phyloP scores from a whole-genome alignment of 2,797 vertebrate genomes.

The Amazona ochrocephala region DNA sequence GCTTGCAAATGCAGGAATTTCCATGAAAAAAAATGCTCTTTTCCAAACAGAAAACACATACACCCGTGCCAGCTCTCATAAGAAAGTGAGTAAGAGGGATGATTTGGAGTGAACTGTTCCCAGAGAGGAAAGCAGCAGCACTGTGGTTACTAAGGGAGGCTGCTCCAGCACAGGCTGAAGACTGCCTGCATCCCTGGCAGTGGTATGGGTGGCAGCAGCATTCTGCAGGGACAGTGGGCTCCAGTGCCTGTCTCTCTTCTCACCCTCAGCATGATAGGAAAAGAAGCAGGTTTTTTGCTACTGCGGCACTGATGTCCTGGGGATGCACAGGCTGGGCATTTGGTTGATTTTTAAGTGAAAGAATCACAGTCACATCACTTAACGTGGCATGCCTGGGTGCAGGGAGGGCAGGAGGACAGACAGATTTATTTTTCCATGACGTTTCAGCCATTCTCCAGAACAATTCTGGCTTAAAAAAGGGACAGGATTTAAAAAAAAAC shows the following conservation, averaged over 20 bases:
- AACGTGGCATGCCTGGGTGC: background rate
- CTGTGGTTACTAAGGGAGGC: background rate
- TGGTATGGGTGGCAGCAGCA: background rate
- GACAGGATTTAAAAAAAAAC: background rate
- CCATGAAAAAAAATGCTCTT: background rate
- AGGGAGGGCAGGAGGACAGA: background rate
- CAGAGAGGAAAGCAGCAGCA: background rate
- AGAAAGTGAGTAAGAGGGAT: background rate
- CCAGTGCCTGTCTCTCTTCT: background rate
- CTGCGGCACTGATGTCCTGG: background rate
- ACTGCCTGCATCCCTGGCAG: background rate
- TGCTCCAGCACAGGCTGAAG: fast-evolving
- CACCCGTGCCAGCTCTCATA: fast-evolving
- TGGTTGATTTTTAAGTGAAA: background rate
- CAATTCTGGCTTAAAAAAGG: background rate
- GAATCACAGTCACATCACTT: background rate
- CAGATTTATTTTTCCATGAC: background rate
- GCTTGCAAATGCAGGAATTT: background rate
- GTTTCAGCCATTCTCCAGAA: background rate
- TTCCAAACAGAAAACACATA: background rate
- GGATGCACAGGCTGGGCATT: background rate
- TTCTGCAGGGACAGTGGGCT: background rate
- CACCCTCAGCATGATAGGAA: background rate
- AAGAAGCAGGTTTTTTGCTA: background rate
- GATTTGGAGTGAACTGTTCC: background rate